These are phyloP conservation scores for Phyllotis vaccarum DNA, from an alignment of 2,797 vertebrate species.

Conservation along the genomic window DNA sequence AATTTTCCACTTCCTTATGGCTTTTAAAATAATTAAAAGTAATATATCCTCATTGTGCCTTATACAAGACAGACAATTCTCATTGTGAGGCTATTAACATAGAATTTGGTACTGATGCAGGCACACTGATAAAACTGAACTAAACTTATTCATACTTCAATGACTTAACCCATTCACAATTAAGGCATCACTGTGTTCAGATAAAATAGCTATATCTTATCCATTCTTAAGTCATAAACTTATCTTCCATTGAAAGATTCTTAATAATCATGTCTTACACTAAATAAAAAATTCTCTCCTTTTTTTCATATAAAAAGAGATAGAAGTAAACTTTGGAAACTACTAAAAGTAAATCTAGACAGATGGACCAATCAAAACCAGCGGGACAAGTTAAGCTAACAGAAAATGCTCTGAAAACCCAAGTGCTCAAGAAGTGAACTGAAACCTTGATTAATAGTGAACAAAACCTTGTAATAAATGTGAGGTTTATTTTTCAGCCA, in stretches of 20 bases:
- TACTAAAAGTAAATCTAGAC: not conserved
- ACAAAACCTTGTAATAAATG: not conserved
- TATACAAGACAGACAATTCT: not conserved
- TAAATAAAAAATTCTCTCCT: not conserved
- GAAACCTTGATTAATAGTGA: not conserved
- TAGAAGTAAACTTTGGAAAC: not conserved
- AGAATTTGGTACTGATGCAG: not conserved
- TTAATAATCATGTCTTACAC: not conserved
- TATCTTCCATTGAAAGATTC: not conserved
- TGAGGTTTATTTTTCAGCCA: not conserved
- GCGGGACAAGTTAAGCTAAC: not conserved
- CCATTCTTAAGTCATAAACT: not conserved
- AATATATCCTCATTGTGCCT: not conserved
- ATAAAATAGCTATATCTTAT: not conserved
- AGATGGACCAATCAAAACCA: not conserved
- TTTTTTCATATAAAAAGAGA: not conserved
- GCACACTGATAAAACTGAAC: not conserved
- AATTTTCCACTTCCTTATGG: not conserved
- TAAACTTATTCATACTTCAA: not conserved
- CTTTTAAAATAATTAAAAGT: slow-evolving; percentile 23
- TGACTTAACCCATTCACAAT: not conserved
- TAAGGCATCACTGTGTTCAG: not conserved
- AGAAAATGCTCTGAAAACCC: not conserved
- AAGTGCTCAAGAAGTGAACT: not conserved
- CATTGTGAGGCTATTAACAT: not conserved